These are phyloP conservation scores for Macaria notata DNA, from an alignment of 2,888 invertebrate species.

Conservation along the genomic window DNA sequence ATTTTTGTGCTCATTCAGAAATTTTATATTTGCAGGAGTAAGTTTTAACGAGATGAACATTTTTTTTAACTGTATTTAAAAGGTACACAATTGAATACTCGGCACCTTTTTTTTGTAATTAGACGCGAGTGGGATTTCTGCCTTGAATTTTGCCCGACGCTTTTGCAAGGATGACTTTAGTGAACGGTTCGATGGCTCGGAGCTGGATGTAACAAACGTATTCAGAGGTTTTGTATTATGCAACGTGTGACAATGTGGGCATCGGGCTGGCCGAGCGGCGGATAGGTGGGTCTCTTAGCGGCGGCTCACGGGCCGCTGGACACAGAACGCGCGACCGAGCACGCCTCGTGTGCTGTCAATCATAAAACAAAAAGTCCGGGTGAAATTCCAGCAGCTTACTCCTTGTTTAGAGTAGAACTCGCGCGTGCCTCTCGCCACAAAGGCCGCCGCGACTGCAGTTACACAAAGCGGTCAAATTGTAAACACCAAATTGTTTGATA, in stretches of 20 bases:
- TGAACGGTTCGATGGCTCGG: slow-evolving; percentile 48
- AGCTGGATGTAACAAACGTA: slow-evolving; percentile 48
- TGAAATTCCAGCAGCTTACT: slow-evolving; percentile 68
- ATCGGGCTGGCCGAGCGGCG: slow-evolving; percentile 33
- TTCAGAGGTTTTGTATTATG: slow-evolving; percentile 60
- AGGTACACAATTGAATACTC: slow-evolving; percentile 56
- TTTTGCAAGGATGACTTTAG: slow-evolving; percentile 43
- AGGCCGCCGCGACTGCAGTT: slow-evolving; percentile 50
- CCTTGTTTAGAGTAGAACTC: slow-evolving; percentile 59
- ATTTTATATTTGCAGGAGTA: slow-evolving; percentile 78
- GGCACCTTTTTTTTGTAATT: slow-evolving; percentile 56
- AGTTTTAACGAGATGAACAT: slow-evolving; percentile 75
- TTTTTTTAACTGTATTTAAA: slow-evolving; percentile 60
- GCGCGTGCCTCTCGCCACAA: slow-evolving; percentile 56
- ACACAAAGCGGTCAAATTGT: slow-evolving; percentile 54
- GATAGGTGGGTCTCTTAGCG: slow-evolving; percentile 71
- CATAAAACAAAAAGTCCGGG: slow-evolving; percentile 74
- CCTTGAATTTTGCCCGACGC: slow-evolving; percentile 30
- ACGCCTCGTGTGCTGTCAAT: slow-evolving; percentile 78
- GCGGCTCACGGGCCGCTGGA: slow-evolving; percentile 69
- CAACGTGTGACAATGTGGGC: slow-evolving; percentile 64
- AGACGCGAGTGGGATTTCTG: slow-evolving; percentile 39
- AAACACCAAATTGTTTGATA: slow-evolving; percentile 44
- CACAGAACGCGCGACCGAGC: slow-evolving; percentile 75
- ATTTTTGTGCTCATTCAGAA: slow-evolving; percentile 79